These are phyloP conservation scores for Meda fulgida DNA, from an alignment of 2,797 vertebrate species.

Conservation along the genomic window DNA sequence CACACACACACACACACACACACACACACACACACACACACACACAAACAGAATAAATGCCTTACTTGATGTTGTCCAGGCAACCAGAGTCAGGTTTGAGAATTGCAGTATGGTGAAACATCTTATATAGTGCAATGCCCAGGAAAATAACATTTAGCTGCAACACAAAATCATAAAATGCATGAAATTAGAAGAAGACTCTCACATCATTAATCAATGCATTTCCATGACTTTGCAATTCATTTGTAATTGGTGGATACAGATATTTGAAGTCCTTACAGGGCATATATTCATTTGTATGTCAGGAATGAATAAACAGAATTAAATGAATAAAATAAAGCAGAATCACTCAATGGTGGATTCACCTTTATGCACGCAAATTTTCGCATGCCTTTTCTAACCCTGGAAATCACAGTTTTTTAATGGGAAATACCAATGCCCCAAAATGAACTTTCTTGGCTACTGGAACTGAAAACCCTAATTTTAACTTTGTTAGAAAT, in stretches of 20 bases:
- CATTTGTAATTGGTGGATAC: neutral
- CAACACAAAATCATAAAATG: slow-evolving; percentile 50
- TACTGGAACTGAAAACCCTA: neutral
- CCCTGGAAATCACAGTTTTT: neutral
- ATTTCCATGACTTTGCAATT: neutral
- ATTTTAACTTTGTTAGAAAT: neutral
- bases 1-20: slow-evolving; percentile 18
- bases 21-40: slow-evolving; percentile 11
- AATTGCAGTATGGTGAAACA: slow-evolving; percentile 99
- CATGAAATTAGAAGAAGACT: slow-evolving; percentile 53
- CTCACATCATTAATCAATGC: neutral
- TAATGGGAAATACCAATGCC: neutral
- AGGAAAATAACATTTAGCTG: slow-evolving; percentile 99
- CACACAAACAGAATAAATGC: slow-evolving; percentile 51
- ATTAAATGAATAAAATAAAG: neutral
- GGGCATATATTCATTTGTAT: neutral
- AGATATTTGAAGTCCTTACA: neutral
- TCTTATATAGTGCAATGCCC: slow-evolving; percentile 98
- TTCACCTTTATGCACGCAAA: neutral
- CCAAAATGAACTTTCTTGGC: slow-evolving; percentile 16
- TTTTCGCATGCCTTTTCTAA: neutral
- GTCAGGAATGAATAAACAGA: neutral
- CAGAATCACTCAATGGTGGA: neutral
- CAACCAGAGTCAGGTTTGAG: slow-evolving; percentile 98
- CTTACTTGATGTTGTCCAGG: slow-evolving; percentile 99